Conservation (phyloP, 2,888 invertebrate species). For the Chesias legatella region DNA sequence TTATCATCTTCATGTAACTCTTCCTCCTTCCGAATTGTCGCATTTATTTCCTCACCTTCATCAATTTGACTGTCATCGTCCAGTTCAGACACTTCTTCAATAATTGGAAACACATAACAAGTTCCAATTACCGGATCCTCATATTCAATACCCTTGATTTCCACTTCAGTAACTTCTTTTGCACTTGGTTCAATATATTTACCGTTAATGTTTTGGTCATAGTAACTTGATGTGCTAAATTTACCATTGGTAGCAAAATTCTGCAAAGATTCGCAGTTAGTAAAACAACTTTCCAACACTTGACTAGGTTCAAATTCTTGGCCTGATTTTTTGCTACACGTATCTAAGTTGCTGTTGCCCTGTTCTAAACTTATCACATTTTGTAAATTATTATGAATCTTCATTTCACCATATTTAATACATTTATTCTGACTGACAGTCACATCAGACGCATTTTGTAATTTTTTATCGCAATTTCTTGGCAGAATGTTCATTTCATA, state of each 20-base stretch:
- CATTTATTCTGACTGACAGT: too few species aligned
- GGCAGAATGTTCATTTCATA: too few species aligned
- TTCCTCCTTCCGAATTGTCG: background rate
- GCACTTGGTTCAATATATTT: slow-evolving; percentile 11
- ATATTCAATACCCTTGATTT: slow-evolving; percentile 47
- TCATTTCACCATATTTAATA: too few species aligned
- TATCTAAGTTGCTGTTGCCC: too few species aligned
- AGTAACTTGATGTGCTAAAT: too few species aligned
- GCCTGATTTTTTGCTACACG: background rate
- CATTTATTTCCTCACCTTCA: slow-evolving; percentile 1
- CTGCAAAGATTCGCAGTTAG: too few species aligned
- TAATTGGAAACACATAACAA: slow-evolving; percentile 49
- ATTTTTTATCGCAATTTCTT: too few species aligned
- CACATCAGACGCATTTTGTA: too few species aligned
- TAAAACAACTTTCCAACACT: background rate
- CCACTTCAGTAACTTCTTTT: slow-evolving; percentile 7
- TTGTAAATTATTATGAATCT: too few species aligned
- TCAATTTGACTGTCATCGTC: slow-evolving; percentile 7
- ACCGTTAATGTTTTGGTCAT: background rate
- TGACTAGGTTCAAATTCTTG: background rate
- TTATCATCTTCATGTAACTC: background rate
- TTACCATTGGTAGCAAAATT: background rate
- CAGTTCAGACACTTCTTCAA: slow-evolving; percentile 16
- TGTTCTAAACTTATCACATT: too few species aligned
- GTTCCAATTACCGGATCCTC: slow-evolving; percentile 47